phyloP scores from a whole-genome alignment of 64 coral and sea anemone species.

The Pocillopora damicornis region DNA sequence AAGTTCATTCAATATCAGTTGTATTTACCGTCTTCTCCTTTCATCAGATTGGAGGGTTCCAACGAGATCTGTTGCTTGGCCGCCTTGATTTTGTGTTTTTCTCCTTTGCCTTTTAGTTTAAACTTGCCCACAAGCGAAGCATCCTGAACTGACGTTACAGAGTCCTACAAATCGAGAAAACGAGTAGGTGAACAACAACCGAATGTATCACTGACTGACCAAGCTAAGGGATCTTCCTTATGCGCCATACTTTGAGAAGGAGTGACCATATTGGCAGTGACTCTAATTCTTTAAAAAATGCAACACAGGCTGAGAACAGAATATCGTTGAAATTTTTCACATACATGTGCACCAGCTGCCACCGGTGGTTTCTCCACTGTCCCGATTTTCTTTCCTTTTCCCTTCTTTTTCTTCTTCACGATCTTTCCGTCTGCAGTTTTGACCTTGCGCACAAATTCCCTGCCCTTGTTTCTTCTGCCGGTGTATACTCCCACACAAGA shows the following conservation, averaged over 20 bases:
- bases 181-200: not conserved
- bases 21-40: constrained; percentile 22
- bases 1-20: too few species aligned
- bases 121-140: constrained; percentile 18
- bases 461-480: constrained; percentile 85
- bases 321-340: not conserved
- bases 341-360: not conserved
- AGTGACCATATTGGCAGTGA: too few species aligned
- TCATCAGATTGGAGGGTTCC: constrained; percentile 35
- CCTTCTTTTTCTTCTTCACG: constrained; percentile 93
- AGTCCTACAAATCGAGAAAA: not conserved
- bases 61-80: constrained; percentile 21
- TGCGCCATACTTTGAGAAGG: too few species aligned
- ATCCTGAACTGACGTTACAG: not conserved
- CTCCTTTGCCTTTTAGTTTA: constrained; percentile 46
- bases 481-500: constrained; percentile 96
- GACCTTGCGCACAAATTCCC: constrained; percentile 85
- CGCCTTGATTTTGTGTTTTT: constrained; percentile 41
- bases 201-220: too few species aligned
- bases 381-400: constrained; percentile 65
- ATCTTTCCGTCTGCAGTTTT: constrained; percentile 94
- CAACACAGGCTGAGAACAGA: too few species aligned
- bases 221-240: too few species aligned
- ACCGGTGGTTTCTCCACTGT: constrained; percentile 15
- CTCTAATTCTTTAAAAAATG: too few species aligned